phyloP scores from a whole-genome alignment of 2,113 vertebrate genomes.

The Hydropotes inermis region DNA sequence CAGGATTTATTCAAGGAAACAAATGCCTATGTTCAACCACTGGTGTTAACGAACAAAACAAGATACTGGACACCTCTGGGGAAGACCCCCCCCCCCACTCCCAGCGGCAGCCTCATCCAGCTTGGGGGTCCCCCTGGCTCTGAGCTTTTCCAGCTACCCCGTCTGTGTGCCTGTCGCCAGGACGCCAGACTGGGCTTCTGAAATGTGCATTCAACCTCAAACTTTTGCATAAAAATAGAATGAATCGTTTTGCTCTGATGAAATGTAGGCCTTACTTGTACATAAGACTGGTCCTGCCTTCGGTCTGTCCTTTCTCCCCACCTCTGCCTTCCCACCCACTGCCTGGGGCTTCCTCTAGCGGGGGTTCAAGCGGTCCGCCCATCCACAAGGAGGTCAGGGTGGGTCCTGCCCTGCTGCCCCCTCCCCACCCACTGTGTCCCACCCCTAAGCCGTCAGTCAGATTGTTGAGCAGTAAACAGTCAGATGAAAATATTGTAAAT shows the following conservation, averaged over 20 bases:
- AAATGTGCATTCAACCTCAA: slow-evolving; percentile 83
- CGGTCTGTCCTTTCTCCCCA: slow-evolving; percentile 69
- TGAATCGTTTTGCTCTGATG: slow-evolving; percentile 93
- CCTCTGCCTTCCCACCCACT: not conserved
- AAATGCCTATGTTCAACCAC: slow-evolving; percentile 84
- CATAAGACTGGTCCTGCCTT: slow-evolving; percentile 92
- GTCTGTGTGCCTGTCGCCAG: slow-evolving; percentile 84
- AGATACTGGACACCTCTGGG: slow-evolving; percentile 67
- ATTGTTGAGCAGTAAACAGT: slow-evolving; percentile 82
- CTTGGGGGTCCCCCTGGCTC: slow-evolving; percentile 80
- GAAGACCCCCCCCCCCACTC: slow-evolving; percentile 41
- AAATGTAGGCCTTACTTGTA: slow-evolving; percentile 99
- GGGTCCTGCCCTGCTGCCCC: slow-evolving; percentile 53
- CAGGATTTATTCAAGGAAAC: slow-evolving; percentile 84
- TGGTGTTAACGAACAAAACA: slow-evolving; percentile 79
- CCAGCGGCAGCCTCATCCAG: slow-evolving; percentile 70
- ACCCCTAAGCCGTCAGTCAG: slow-evolving; percentile 66
- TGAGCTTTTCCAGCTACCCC: slow-evolving; percentile 84
- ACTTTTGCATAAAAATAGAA: slow-evolving; percentile 88
- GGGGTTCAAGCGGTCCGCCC: slow-evolving; percentile 70
- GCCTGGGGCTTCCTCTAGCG: slow-evolving; percentile 75
- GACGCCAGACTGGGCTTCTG: slow-evolving; percentile 85
- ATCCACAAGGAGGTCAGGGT: slow-evolving; percentile 73
- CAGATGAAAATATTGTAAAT: slow-evolving; percentile 93
- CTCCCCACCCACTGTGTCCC: not conserved